Evolutionary conservation across 1,140 invertebrate genomes (phyloP).

Genomic region (Glossosoma conforme): DNA sequence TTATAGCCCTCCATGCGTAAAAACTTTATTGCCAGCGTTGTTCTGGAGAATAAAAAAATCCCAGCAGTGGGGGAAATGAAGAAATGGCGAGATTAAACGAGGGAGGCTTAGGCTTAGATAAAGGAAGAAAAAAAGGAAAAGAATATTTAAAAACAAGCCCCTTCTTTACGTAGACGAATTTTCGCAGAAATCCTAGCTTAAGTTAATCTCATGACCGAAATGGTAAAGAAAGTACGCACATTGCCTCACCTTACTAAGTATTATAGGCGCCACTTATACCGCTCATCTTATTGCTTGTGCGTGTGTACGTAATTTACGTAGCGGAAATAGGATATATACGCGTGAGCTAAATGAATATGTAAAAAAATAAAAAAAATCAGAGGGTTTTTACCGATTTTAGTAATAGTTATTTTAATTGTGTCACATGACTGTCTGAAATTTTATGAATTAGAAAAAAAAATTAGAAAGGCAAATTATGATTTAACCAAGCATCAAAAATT

Average conservation of each 20-base stretch:
- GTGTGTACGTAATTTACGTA: too few relatives aligned
- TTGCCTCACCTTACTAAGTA: not conserved
- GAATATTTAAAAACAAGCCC: conserved; percentile 25
- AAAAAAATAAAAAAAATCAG: too few relatives aligned
- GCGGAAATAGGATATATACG: too few relatives aligned
- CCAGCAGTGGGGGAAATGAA: conserved; percentile 15
- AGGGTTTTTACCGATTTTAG: too few relatives aligned
- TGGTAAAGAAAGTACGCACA: conserved; percentile 2
- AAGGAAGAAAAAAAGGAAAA: conserved; percentile 19
- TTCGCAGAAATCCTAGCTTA: conserved; percentile 23
- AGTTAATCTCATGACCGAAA: conserved; percentile 28
- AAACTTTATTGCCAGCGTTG: conserved; percentile 28
- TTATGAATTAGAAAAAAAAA: too few relatives aligned
- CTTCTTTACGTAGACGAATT: conserved; percentile 21
- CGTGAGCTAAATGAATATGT: too few relatives aligned
- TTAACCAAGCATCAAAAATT: too few relatives aligned
- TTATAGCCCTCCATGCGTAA: conserved; percentile 10
- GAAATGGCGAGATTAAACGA: conserved; percentile 27
- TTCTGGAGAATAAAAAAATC: conserved; percentile 2
- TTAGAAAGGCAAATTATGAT: too few relatives aligned
- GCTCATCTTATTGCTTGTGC: too few relatives aligned
- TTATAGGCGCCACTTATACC: not conserved
- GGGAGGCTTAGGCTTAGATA: conserved; percentile 23
- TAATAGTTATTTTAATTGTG: too few relatives aligned
- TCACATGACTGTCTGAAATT: too few relatives aligned